Evolutionary conservation across 1,140 invertebrate genomes (phyloP).

Genomic region (Thaumetopoea pityocampa): DNA sequence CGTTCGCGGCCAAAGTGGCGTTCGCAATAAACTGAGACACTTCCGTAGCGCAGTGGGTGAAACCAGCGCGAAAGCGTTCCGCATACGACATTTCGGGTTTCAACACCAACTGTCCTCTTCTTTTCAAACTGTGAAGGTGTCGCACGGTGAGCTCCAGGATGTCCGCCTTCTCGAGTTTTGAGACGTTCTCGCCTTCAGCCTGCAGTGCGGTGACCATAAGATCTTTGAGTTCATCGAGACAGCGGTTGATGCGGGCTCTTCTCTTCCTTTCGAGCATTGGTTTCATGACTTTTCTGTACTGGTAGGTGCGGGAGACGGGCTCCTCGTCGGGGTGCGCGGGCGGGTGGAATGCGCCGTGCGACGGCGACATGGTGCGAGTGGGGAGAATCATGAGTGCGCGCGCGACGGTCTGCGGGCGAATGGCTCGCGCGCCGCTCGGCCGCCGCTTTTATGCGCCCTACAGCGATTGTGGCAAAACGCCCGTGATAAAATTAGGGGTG

Average conservation of each 20-base stretch:
- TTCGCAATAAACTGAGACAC: conserved; percentile 83
- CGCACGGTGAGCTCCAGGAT: conserved; percentile 96
- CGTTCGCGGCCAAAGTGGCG: conserved; percentile 85
- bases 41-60: conserved; percentile 94
- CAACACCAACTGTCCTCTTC: conserved; percentile 81
- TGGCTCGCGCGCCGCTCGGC: conserved; percentile 61
- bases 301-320: conserved; percentile 90
- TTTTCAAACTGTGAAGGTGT: conserved; percentile 85
- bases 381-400: conserved; percentile 65
- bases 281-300: conserved; percentile 96
- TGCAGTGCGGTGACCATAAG: conserved; percentile 92
- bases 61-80: conserved; percentile 89
- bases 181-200: conserved; percentile 92
- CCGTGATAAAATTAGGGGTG: conserved; percentile 72
- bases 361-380: conserved; percentile 61
- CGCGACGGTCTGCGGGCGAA: conserved; percentile 63
- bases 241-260: conserved; percentile 94
- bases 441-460: conserved; percentile 67
- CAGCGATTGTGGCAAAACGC: conserved; percentile 72
- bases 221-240: conserved; percentile 93
- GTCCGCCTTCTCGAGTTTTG: conserved; percentile 97
- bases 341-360: conserved; percentile 66
- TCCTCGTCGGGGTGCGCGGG: conserved; percentile 77
- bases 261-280: conserved; percentile 95
- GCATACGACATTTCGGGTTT: conserved; percentile 83